These are phyloP conservation scores for Pristionchus pacificus DNA, from an alignment of 1,140 invertebrate genomes.

Conservation along the genomic window DNA sequence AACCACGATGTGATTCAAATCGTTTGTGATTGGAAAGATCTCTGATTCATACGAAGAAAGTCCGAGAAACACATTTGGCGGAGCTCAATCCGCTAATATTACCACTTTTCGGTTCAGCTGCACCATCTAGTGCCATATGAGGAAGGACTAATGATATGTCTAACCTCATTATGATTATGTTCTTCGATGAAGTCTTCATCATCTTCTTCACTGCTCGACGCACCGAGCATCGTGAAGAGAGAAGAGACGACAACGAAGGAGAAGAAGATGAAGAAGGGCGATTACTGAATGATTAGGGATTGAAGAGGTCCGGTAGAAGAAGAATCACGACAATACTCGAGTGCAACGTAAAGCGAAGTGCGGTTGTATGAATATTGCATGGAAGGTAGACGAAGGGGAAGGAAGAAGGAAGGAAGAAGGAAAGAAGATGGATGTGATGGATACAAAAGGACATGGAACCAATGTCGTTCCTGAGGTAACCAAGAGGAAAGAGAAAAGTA, in stretches of 20 bases:
- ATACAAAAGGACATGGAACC: too few species aligned
- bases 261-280: neutral
- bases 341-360: conserved; percentile 7
- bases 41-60: conserved; percentile 16
- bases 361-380: conserved; percentile 6
- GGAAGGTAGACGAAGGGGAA: neutral
- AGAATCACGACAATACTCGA: neutral
- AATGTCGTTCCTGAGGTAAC: conserved; percentile 1
- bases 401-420: conserved; percentile 4
- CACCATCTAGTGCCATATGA: conserved; percentile 29
- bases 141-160: too few species aligned
- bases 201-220: conserved; percentile 53
- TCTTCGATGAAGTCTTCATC: conserved; percentile 46
- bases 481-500: too few species aligned
- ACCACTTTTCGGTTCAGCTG: conserved; percentile 33
- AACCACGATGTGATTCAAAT: conserved; percentile 15
- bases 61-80: too few species aligned
- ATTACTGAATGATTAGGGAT: neutral
- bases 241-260: neutral
- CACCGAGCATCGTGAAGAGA: conserved; percentile 42
- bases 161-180: too few species aligned
- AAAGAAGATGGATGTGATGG: neutral
- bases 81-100: too few species aligned
- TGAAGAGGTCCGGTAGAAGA: neutral
- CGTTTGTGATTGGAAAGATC: neutral